Percentiles rank a stretch among this genome's conserved stretches.
Conservation (phyloP, 92 coral and sea anemone species). For the Actinostola sp. region DNA sequence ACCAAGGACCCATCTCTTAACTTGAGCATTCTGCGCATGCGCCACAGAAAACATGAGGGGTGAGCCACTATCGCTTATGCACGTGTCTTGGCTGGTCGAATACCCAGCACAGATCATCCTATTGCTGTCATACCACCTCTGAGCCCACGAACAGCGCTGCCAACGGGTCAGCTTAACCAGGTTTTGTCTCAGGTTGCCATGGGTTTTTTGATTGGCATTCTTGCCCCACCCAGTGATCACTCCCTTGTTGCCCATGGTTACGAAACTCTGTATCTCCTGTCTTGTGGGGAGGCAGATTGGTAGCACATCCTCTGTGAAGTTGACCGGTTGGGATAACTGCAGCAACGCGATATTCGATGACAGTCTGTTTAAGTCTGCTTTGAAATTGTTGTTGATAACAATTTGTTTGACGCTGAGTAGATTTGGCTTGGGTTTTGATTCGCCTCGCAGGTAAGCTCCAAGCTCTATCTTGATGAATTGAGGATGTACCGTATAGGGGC, state of each 20-base stretch:
- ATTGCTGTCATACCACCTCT: conserved; percentile 41
- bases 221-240: conserved; percentile 87
- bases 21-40: conserved; percentile 32
- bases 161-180: conserved; percentile 59
- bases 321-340: conserved; percentile 68
- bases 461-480: conserved; percentile 70
- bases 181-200: conserved; percentile 68
- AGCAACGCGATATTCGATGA: conserved; percentile 80
- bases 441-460: conserved; percentile 61
- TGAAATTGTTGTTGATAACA: conserved; percentile 67
- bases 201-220: conserved; percentile 47
- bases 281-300: conserved; percentile 86
- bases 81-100: conserved; percentile 40
- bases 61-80: conserved; percentile 94
- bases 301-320: conserved; percentile 61
- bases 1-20: conserved; percentile 73
- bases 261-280: conserved; percentile 39
- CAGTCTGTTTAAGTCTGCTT: conserved; percentile 44
- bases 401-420: conserved; percentile 61
- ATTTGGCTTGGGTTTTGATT: conserved; percentile 33
- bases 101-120: conserved; percentile 88
- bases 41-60: conserved; percentile 84
- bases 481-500: conserved; percentile 23
- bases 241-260: conserved; percentile 58
- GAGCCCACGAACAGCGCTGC: conserved; percentile 70